Base-by-base conservation (phyloP, 2,113 vertebrate species). In the Phalacrocorax brasilianus region DNA sequence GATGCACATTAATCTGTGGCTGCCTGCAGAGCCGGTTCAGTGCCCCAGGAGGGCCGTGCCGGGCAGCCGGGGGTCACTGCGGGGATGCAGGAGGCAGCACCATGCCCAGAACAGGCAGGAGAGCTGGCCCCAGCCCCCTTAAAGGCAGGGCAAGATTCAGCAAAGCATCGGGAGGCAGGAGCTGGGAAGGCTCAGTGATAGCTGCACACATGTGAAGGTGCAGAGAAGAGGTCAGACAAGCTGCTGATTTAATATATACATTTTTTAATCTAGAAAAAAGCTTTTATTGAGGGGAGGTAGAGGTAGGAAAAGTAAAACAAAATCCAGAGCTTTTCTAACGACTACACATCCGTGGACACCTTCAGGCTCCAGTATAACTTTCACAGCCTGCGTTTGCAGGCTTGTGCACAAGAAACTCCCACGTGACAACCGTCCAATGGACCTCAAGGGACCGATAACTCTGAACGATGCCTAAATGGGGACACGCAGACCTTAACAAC, bases 1-100 rank as follows among this genome's bases (percentile, higher is more conserved):
- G 82, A 4, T 27, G 15, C 27, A 62, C 83, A 19, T 38, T 50
- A 12, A 40, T 33, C 11, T 24, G 44, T 55, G 67, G 7, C 30
- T 0, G 0, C 3, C 42, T 68, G 52, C 6, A 1, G 55, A 74
- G 61, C 55, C 16, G 52, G 47, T 22, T 5, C 8, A 18, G 30
- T 12, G 23, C 17, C 62, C 49, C 2, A 1, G 35, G 50, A 56
- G 55, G 49, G 68, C 32, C 1, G 1, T 45, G 65, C 55, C 6
- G 32, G 71, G 40, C 44, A 62, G 50, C 50, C 4, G n/a, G 19
- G 19, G 26, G 22, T 49, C 61, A 38, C 24, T 4, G 2, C 4
- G 8, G 27, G 65, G 63, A 40, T 66, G 61, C 24, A 18, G 9
- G 5, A 3, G 66, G 61, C 71, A 82, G 49, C 55, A 56, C 15